Conservation (phyloP, 2,888 invertebrate species). For the Lacanobia oleracea region DNA sequence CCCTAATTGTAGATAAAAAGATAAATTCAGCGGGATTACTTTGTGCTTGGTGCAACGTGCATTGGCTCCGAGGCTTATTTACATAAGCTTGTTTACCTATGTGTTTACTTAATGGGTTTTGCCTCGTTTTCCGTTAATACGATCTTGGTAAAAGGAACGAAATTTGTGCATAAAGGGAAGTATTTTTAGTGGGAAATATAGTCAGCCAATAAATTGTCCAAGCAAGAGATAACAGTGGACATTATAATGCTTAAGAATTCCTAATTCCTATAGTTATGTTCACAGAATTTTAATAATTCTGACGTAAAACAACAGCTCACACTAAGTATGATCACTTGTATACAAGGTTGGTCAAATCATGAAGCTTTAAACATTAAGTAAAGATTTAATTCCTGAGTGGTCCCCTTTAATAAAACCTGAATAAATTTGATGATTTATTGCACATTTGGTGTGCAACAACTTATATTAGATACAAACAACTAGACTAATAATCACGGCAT, state of each 20-base stretch:
- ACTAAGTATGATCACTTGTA: too few relatives aligned
- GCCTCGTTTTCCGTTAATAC: slow-evolving; percentile 35
- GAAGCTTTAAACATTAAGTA: too few relatives aligned
- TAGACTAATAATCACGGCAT: too few relatives aligned
- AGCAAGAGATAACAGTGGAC: not conserved
- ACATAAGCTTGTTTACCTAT: slow-evolving; percentile 64
- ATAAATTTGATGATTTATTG: too few relatives aligned
- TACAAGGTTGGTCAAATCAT: too few relatives aligned
- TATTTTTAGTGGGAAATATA: slow-evolving; percentile 1
- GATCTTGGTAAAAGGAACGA: slow-evolving; percentile 16
- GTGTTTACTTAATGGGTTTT: slow-evolving; percentile 51
- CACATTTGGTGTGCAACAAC: too few relatives aligned
- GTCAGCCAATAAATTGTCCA: not conserved
- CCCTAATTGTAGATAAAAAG: slow-evolving; percentile 91
- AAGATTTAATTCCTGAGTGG: too few relatives aligned
- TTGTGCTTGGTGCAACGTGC: slow-evolving; percentile 75
- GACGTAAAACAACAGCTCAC: too few relatives aligned
- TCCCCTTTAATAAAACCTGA: too few relatives aligned
- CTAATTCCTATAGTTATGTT: too few relatives aligned
- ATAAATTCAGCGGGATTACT: slow-evolving; percentile 83
- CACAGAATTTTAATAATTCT: too few relatives aligned
- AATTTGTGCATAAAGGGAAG: slow-evolving; percentile 12
- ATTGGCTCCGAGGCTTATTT: slow-evolving; percentile 59
- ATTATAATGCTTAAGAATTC: not conserved
- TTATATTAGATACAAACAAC: too few relatives aligned